Percentiles rank a stretch among this genome's conserved stretches.
phyloP scores from a whole-genome alignment of 2,113 vertebrate genomes.

The Cottus gobio region DNA sequence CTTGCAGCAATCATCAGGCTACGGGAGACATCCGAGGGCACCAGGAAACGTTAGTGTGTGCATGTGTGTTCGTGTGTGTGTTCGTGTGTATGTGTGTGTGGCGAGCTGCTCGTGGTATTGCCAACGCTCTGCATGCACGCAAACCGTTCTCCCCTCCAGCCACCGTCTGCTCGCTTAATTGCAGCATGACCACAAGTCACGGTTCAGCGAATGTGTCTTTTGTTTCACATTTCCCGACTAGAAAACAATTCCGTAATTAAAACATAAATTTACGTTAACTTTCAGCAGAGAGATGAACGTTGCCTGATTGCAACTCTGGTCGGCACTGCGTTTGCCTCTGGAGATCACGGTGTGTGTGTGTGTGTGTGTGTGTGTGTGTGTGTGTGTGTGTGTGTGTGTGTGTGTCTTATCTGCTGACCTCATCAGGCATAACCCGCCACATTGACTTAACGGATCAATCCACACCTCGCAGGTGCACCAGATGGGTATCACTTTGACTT shows the following conservation, averaged over 20 bases:
- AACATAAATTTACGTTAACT: background rate
- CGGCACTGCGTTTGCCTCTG: constrained; percentile 9
- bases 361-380: constrained; percentile 7
- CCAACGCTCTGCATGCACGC: constrained; percentile 56
- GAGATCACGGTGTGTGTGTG: no score
- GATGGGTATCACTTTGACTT: constrained; percentile 60
- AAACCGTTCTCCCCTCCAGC: constrained; percentile 37
- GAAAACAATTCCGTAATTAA: constrained; percentile 26
- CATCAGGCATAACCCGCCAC: constrained; percentile 54
- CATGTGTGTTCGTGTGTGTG: background rate
- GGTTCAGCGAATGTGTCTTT: constrained; percentile 5
- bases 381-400: background rate
- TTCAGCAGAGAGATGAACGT: constrained; percentile 5
- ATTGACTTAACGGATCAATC: constrained; percentile 65
- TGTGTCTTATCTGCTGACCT: constrained; percentile 14
- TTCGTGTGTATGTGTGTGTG: no score
- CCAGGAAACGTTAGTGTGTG: constrained; percentile 12
- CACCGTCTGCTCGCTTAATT: constrained; percentile 64
- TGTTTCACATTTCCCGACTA: background rate
- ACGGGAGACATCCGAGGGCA: constrained; percentile 50
- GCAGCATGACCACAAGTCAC: constrained; percentile 33
- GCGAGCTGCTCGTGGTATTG: constrained; percentile 14
- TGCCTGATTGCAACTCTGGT: constrained; percentile 32
- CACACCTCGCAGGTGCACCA: constrained; percentile 60
- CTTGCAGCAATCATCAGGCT: constrained; percentile 34